Base-by-base conservation (phyloP, 2,888 invertebrate genomes). In the Euproctis similis region DNA sequence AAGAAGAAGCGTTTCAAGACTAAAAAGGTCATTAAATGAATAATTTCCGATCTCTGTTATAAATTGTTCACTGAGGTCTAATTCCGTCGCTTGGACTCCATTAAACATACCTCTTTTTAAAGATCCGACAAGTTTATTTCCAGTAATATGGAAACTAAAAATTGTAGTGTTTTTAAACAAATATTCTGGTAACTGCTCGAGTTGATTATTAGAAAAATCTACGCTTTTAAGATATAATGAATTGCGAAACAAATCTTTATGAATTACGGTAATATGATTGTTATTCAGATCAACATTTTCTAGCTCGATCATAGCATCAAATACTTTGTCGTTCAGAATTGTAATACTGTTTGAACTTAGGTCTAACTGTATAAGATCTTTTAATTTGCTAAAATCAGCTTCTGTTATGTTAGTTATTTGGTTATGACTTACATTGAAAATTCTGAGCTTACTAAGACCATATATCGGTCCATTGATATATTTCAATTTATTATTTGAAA, bases 81-180 rank as follows among this genome's bases (percentile, higher is more conserved):
- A 32, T 12, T 42, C 36, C 9, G 28, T 34, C 2, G 66, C 51
- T 21, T 34, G 36, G 6, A 77, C 36, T 1, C 77, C 76, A 26
- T 68, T 60, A 46, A 80, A 75, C 19, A 36, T 59, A 2, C 72
- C 74, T 43, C 42, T 62, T 5, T 28, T 25, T n/a, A 78, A 18
- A 11, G 57, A 18, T 10, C 72, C 72, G 42, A 61, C 47, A 22
- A 80, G 35, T 12, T 34, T 36, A 28, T 80, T 80, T 8, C 42
- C 45, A 20, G 36, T 30, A n/a, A 77, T 42, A 5, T 47, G 51
- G 51, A 78, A 72, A 1, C 5, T 8, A 2, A 28, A 21, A 18
- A 77, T 44, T 7, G 34, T 47, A 42, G 61, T 70, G n/a, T 53
- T 53, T 45, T 55, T 60, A 31, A 80, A 73, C 8, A 72, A 20